phyloP scores from a whole-genome alignment of 2,888 invertebrate genomes.

The Diploptera punctata region DNA sequence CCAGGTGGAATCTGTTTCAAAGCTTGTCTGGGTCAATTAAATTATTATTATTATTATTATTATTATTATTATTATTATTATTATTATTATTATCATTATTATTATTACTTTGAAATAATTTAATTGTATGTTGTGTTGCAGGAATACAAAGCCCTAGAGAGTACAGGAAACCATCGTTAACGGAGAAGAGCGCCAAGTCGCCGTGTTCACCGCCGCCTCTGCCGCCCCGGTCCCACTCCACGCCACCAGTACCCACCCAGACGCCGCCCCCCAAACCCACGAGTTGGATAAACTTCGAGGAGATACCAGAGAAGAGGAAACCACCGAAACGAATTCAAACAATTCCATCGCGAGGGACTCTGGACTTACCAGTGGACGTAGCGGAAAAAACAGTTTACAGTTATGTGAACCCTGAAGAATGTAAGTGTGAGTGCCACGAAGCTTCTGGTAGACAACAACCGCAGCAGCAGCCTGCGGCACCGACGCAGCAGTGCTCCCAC shows the following conservation, averaged over 20 bases:
- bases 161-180: constrained; percentile 45
- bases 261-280: constrained; percentile 49
- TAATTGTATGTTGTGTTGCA: background rate
- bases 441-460: constrained; percentile 44
- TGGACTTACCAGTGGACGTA: constrained; percentile 50
- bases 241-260: constrained; percentile 52
- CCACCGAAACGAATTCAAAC: constrained; percentile 84
- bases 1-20: too few relatives aligned
- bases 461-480: constrained; percentile 31
- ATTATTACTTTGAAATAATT: background rate
- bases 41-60: too few relatives aligned
- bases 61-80: too few relatives aligned
- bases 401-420: constrained; percentile 87
- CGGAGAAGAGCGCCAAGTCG: constrained; percentile 24
- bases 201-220: constrained; percentile 46
- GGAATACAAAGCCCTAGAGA: constrained; percentile 60
- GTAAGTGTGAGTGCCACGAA: constrained; percentile 87
- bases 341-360: constrained; percentile 62
- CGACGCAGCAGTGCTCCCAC: constrained; percentile 41
- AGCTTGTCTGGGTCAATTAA: too few relatives aligned
- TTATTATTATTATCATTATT: too few relatives aligned
- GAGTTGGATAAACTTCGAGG: constrained; percentile 88
- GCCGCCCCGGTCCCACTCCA: constrained; percentile 48
- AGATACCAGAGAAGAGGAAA: constrained; percentile 82
- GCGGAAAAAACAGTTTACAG: constrained; percentile 63